Evolutionary conservation across 2,797 vertebrate genomes (phyloP).

Genomic region (Arrhamphus sclerolepis): DNA sequence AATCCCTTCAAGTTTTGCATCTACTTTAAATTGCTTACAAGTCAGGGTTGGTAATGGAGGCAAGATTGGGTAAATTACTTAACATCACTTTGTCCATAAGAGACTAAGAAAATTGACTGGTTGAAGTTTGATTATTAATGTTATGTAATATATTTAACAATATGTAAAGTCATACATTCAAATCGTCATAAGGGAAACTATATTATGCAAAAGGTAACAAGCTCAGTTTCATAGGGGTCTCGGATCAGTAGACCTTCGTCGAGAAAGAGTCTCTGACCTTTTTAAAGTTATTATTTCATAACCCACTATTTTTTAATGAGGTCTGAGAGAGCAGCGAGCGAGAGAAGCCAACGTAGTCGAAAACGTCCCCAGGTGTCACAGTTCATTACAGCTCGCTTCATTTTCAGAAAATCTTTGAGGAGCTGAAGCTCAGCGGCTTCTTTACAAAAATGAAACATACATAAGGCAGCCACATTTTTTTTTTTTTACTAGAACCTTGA

Average conservation of each 20-base stretch:
- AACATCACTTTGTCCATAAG: too few species aligned
- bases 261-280: constrained; percentile 49
- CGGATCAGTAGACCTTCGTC: constrained; percentile 42
- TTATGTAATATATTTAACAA: not conserved
- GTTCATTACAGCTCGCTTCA: constrained; percentile 35
- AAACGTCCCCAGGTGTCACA: constrained; percentile 29
- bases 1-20: not conserved
- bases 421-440: too few species aligned
- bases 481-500: too few species aligned
- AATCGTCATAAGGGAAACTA: constrained; percentile 6
- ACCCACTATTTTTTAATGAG: constrained; percentile 57
- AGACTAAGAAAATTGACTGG: constrained; percentile 19
- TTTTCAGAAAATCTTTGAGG: constrained; percentile 13
- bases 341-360: constrained; percentile 7
- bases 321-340: constrained; percentile 34
- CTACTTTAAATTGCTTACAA: constrained; percentile 6
- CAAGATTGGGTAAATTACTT: constrained; percentile 3
- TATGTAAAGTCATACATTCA: constrained; percentile 22
- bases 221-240: constrained; percentile 43
- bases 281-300: constrained; percentile 59
- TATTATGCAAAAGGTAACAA: constrained; percentile 36
- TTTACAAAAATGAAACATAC: too few species aligned
- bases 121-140: constrained; percentile 19
- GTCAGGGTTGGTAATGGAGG: constrained; percentile 6
- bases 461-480: too few species aligned